phyloP scores from a whole-genome alignment of 2,113 vertebrate genomes.

The Zosterops lateralis region DNA sequence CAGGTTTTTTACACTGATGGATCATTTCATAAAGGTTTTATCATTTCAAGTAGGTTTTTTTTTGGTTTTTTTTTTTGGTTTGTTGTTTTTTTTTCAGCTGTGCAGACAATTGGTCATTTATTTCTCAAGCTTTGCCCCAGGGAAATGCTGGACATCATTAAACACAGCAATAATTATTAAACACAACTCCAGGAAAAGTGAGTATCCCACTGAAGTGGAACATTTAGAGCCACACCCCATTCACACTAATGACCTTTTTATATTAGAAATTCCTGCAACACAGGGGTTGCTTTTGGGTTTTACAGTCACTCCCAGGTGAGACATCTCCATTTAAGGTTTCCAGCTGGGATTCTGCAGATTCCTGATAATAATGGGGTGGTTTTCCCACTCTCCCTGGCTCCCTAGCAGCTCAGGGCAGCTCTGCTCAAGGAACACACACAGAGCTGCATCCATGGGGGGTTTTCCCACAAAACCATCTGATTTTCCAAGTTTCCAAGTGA shows the following conservation, averaged over 20 bases:
- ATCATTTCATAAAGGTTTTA: background rate
- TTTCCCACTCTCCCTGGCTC: background rate
- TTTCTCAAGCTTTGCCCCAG: background rate
- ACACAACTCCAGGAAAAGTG: background rate
- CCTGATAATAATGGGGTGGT: background rate
- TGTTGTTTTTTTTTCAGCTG: background rate
- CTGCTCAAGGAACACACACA: background rate
- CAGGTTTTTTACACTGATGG: background rate
- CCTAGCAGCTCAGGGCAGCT: background rate
- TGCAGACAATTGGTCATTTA: background rate
- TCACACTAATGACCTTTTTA: background rate
- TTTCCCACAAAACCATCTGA: background rate
- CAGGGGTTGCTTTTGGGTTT: background rate
- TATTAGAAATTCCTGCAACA: background rate
- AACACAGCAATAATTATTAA: background rate
- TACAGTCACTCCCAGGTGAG: background rate
- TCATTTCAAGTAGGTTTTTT: background rate
- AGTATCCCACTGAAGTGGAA: background rate
- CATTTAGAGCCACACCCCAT: background rate
- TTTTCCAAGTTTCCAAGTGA: background rate
- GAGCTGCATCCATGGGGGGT: rapidly evolving
- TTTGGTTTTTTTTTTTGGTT: too few relatives aligned
- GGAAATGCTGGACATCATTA: background rate
- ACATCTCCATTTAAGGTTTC: background rate
- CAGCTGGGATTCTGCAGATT: background rate